Percentiles rank a stretch among this genome's conserved stretches.
Evolutionary conservation across 2,113 vertebrate species (phyloP).

Genomic region (Thunnus thynnus): DNA sequence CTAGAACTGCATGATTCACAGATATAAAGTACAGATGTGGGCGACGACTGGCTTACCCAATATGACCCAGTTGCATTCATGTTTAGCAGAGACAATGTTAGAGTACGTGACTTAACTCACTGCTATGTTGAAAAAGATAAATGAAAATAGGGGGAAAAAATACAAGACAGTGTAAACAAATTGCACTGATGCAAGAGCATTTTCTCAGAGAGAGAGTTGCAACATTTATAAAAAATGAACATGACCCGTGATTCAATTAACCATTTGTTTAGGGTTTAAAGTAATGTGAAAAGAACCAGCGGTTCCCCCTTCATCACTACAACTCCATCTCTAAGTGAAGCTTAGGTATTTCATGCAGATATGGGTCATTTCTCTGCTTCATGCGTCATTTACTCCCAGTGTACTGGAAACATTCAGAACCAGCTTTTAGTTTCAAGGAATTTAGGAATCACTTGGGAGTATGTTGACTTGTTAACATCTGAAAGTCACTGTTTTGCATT

Average conservation of each 20-base stretch:
- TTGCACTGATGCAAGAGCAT: too few species aligned
- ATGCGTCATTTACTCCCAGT: background rate
- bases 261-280: too few species aligned
- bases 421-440: background rate
- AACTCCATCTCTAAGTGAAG: background rate
- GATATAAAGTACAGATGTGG: constrained; percentile 18
- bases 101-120: background rate
- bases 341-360: background rate
- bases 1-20: constrained; percentile 20
- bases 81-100: background rate
- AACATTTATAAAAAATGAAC: too few species aligned
- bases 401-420: background rate
- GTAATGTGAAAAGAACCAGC: too few species aligned
- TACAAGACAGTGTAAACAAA: background rate
- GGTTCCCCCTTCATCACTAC: too few species aligned
- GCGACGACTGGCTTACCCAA: background rate
- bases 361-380: background rate
- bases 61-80: background rate
- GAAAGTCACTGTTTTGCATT: background rate
- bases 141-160: background rate
- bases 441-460: background rate
- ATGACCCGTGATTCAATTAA: too few species aligned
- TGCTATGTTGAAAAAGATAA: background rate
- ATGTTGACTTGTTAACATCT: background rate
- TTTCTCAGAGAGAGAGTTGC: too few species aligned